Evolutionary conservation across 2,888 invertebrate genomes (phyloP).

Genomic region (Sinhomidia bicolor): DNA sequence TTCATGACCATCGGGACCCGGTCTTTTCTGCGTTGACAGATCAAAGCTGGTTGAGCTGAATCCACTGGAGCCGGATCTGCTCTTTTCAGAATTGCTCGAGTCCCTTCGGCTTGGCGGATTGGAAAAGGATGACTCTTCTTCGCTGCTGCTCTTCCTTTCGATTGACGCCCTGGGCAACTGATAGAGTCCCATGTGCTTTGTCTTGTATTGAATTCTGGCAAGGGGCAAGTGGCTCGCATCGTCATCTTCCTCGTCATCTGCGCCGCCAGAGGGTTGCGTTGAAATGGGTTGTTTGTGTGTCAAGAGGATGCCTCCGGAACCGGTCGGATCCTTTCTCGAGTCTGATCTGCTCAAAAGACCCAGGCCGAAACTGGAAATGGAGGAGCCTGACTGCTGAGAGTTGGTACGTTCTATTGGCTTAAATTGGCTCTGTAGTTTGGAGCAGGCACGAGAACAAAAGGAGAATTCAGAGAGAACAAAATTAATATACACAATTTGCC

Average conservation of each 20-base stretch:
- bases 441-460: background rate
- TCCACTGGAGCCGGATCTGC: constrained; percentile 70
- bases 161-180: constrained; percentile 76
- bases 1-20: constrained; percentile 77
- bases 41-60: constrained; percentile 75
- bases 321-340: constrained; percentile 70
- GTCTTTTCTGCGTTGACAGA: constrained; percentile 73
- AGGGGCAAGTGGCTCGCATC: constrained; percentile 75
- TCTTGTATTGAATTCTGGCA: constrained; percentile 76
- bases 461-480: constrained; percentile 9
- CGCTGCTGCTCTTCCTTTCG: constrained; percentile 74
- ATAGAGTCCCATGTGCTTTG: constrained; percentile 72
- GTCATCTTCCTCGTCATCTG: constrained; percentile 53
- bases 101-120: constrained; percentile 71
- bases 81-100: constrained; percentile 75
- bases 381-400: constrained; percentile 77
- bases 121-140: constrained; percentile 65
- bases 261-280: constrained; percentile 61
- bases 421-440: constrained; percentile 74
- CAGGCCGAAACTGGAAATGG: constrained; percentile 77
- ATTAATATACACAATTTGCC: background rate
- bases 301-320: constrained; percentile 47
- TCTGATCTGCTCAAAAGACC: constrained; percentile 74
- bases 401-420: constrained; percentile 75
- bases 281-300: constrained; percentile 58